phyloP scores from a whole-genome alignment of 2,797 vertebrate species.

The Oreortyx pictus region DNA sequence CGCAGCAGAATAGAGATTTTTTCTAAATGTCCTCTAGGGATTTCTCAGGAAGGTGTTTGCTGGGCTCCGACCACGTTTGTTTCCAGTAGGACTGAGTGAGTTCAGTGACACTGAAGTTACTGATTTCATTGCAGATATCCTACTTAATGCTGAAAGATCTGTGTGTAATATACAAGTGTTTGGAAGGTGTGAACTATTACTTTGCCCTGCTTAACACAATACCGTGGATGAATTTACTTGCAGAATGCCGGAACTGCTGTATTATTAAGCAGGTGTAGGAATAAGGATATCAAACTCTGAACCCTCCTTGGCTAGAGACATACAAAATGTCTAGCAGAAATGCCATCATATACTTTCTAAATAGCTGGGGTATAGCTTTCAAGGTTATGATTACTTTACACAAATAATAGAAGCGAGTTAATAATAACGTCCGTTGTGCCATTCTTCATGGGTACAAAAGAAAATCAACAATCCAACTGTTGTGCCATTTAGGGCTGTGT shows the following conservation, averaged over 20 bases:
- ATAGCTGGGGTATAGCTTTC: not conserved
- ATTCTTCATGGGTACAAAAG: not conserved
- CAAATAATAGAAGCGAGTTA: not conserved
- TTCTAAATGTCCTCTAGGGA: slow-evolving; percentile 20
- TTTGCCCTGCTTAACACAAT: not conserved
- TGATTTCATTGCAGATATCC: slow-evolving; percentile 15
- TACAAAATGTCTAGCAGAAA: not conserved
- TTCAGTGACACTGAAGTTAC: slow-evolving; percentile 28
- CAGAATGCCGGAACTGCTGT: not conserved
- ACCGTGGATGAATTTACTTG: not conserved
- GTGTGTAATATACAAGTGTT: not conserved
- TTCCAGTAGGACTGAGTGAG: slow-evolving; percentile 34
- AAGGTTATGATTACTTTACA: not conserved
- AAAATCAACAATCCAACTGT: slow-evolving; percentile 13
- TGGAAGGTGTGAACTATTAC: not conserved
- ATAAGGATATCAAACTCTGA: not conserved
- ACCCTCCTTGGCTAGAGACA: not conserved
- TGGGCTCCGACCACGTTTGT: slow-evolving; percentile 1
- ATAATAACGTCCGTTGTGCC: not conserved
- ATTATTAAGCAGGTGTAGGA: not conserved
- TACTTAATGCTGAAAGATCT: slow-evolving; percentile 18
- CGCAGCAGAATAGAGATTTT: slow-evolving; percentile 23
- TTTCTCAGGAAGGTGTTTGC: slow-evolving; percentile 7
- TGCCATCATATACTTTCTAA: not conserved
- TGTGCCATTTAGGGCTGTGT: not conserved